Evolutionary conservation across 2,888 invertebrate species (phyloP).

Genomic region (Rhaphigaster nebulosa): DNA sequence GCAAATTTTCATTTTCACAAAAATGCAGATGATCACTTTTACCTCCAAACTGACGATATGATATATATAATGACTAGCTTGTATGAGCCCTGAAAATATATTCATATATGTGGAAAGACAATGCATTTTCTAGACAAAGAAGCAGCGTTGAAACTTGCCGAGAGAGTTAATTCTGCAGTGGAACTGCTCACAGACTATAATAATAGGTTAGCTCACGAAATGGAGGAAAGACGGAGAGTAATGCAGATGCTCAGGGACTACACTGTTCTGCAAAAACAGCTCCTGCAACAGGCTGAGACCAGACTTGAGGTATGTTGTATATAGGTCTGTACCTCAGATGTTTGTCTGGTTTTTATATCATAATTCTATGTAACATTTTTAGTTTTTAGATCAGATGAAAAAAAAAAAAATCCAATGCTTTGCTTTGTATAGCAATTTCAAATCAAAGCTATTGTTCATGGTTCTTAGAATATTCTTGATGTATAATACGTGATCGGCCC

Average conservation of each 20-base stretch:
- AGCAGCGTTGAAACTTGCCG: conserved; percentile 82
- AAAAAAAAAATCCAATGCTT: no score
- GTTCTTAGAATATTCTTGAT: no score
- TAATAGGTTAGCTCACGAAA: conserved; percentile 84
- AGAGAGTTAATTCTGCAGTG: conserved; percentile 90
- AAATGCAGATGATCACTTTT: no score
- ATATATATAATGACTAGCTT: background rate
- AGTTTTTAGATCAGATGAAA: no score
- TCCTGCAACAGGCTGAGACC: conserved; percentile 87
- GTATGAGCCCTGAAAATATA: conserved; percentile 5
- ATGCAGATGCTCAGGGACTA: conserved; percentile 91
- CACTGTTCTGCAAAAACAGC: conserved; percentile 86
- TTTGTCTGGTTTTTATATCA: background rate
- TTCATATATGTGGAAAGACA: background rate
- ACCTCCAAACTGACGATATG: no score
- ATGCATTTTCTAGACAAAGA: conserved; percentile 76
- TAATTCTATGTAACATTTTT: no score
- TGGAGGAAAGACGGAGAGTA: conserved; percentile 90
- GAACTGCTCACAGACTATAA: conserved; percentile 91
- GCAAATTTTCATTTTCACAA: no score
- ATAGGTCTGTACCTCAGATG: no score
- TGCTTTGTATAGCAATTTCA: no score
- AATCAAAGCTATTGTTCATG: no score
- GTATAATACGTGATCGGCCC: no score
- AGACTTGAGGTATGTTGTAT: conserved; percentile 81